Evolutionary conservation across 2,797 vertebrate genomes (phyloP), one percentile per base, ranked within the genome.

Genomic region (Furcifer pardalis): DNA sequence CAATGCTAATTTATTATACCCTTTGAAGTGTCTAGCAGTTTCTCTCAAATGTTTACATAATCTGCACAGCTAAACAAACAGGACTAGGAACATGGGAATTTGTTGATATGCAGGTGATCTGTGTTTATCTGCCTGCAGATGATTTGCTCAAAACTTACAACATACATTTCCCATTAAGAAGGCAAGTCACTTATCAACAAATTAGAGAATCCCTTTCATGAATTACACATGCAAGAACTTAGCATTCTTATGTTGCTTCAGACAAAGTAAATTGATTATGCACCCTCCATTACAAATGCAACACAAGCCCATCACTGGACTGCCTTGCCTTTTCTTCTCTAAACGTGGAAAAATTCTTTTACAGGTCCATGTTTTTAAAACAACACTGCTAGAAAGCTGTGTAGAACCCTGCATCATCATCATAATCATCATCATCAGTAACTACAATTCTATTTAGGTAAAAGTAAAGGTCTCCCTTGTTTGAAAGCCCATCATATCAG

Each of bases 1-100:
- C 75, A 77, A 30, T 9, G 37, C 49, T 88, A 30, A 2, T 82
- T 84, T 65, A 75, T 77, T 35, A 46, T 66, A 63, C 78, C n/a
- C 32, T 76, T 79, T 86, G 84, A 80, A 81, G 72, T 80, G 15
- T 5, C 42, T 46, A 19, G 30, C n/a, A 35, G 19, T 17, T 79
- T 49, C 44, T 83, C 35, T 59, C 25, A 87, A 9, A 5, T 37
- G 37, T 84, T 83, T 84, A 42, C n/a, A 37, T 0, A 8, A 83
- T 0, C 0, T 44, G 30, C 56, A 35, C 44, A 0, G 37, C 9
- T 35, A 68, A 77, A 63, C 6, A 0, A 79, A 25, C 30, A 2
- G 5, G 35, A 35, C 1, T 63, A 73, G 74, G 42, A 85, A 4
- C 6, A 6, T 0, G 0, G 1, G 2, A 0, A 2, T 79, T 85